Base-by-base conservation (phyloP, 1,140 invertebrate genomes). In the Pentalonia nigronervosa region DNA sequence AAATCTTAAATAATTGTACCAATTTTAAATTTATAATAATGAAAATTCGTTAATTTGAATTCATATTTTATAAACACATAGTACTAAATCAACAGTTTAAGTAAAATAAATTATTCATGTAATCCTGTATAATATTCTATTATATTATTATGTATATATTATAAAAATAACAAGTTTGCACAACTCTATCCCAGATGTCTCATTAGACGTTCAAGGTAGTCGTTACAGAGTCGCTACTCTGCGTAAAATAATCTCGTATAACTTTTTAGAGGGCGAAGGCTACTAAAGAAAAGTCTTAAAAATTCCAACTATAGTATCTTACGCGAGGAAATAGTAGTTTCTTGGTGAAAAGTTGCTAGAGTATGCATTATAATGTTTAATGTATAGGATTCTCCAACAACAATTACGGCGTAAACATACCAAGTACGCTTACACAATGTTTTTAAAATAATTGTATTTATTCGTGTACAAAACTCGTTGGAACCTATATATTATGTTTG, bases 151-250 rank as follows among this genome's bases (percentile, higher is more conserved):
- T 53, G 21, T 56, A 11, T 89, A 25, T 21, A n/a, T 48, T 34
- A 87, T 87, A 48, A 48, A 48, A 89, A 89, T 88, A 89, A 92
- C 76, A 50, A 92, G 67, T 83, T 53, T 92, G 50, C 47, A 50
- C n/a, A 34, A 36, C 48, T 92, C 17, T n/a, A 34, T 76, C 30
- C 21, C n/a, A n/a, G 67, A 25, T 76, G 41, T 76, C n/a, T 91
- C 67, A 47, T 91, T 48, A 34, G 25, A 76, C 45, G 60, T 91
- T 41, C n/a, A 30, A 34, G 90, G 14, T n/a, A 36, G 45, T 53
- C n/a, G 60, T 47, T 47, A 48, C 45, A 53, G 3, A 76, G 90
- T 50, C 30, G 20, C 41, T 41, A 23, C 20, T 8, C 20, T 21
- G 8, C 25, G 11, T 90, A 67, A 91, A 47, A 67, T 76, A 25